Evolutionary conservation across 2,113 vertebrate species (phyloP).

Genomic region (Heliornis fulica): DNA sequence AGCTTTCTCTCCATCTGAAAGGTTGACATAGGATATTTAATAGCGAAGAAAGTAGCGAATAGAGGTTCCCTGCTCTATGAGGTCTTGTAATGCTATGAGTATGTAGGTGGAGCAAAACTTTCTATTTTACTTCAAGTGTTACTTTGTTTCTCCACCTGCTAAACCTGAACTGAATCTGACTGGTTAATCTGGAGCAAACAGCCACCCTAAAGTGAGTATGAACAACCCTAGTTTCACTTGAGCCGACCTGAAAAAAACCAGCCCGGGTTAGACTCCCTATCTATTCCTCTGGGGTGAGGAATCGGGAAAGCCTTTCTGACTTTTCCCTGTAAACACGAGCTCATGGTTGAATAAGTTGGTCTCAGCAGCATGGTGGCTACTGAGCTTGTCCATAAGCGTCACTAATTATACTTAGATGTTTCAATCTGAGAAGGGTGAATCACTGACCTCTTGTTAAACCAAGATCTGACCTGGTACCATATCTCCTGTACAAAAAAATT

Average conservation of each 20-base stretch:
- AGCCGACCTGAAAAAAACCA: not conserved
- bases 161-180: not conserved
- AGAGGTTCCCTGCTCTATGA: not conserved
- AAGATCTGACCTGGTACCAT: not conserved
- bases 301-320: not conserved
- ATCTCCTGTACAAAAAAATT: not conserved
- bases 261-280: not conserved
- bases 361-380: not conserved
- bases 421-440: not conserved
- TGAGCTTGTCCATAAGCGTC: not conserved
- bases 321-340: not conserved
- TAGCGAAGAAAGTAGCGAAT: not conserved
- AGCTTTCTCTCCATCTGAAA: not conserved
- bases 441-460: not conserved
- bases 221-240: not conserved
- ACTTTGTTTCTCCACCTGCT: not conserved
- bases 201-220: not conserved
- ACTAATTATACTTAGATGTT: not conserved
- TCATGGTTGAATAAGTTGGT: not conserved
- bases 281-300: not conserved
- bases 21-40: not conserved
- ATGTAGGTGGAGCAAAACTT: not conserved
- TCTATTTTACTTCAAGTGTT: not conserved
- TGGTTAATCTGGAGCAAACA: not conserved
- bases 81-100: rapidly evolving